Evolutionary conservation across 2,113 vertebrate species (phyloP).

Genomic region (Poeciliopsis retropinna): DNA sequence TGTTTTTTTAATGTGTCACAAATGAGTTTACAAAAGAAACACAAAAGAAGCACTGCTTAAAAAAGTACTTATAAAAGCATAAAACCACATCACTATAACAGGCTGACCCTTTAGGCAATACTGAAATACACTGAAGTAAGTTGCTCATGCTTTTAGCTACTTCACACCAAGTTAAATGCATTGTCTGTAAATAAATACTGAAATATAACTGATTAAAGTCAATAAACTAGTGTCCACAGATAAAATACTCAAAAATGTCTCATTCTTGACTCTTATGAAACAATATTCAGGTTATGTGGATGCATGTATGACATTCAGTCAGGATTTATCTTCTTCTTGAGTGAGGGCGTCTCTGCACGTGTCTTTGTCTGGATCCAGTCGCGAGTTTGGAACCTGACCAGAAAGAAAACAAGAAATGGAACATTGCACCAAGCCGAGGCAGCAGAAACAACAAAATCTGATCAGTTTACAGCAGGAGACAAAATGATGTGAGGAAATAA

Average conservation of each 20-base stretch:
- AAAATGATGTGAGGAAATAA: background rate
- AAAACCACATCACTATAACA: background rate
- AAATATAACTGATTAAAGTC: background rate
- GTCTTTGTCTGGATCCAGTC: constrained; percentile 58
- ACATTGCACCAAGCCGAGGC: background rate
- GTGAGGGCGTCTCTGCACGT: constrained; percentile 60
- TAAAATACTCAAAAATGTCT: background rate
- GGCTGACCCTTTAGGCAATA: background rate
- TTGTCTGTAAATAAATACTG: background rate
- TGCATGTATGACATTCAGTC: constrained; percentile 1
- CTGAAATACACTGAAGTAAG: background rate
- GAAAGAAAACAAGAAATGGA: constrained; percentile 9
- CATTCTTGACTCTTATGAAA: background rate
- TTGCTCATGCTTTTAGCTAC: constrained; percentile 1
- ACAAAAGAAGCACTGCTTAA: constrained; percentile 8
- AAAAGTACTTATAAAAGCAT: constrained; percentile 35
- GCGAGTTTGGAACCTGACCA: constrained; percentile 66
- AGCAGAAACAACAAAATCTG: background rate
- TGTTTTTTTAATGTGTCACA: constrained; percentile 51
- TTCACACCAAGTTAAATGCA: constrained; percentile 15
- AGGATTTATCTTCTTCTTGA: constrained; percentile 65
- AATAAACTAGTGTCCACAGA: background rate
- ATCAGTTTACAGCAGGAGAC: background rate
- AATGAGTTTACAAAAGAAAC: constrained; percentile 22
- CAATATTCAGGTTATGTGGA: constrained; percentile 1